Evolutionary conservation across 2,797 vertebrate genomes (phyloP), one percentile per base, ranked within the genome.

Genomic region (Fratercula arctica): DNA sequence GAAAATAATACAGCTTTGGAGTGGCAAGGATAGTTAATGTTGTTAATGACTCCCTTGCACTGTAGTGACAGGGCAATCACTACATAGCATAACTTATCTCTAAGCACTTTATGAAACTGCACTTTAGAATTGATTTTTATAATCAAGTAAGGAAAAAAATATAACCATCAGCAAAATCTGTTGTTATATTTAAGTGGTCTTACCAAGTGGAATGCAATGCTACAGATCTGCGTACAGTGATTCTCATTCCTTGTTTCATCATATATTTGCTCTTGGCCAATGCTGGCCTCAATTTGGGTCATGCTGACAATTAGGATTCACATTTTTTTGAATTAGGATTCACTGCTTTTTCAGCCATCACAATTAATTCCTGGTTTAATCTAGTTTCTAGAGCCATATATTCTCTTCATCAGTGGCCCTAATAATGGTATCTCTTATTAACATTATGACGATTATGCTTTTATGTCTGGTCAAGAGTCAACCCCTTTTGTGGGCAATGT

Each of bases 101-200:
- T 64, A 81, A 74, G 41, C 8, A 74, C 26, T 92, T 77, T 64
- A 93, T 93, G 75, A 96, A 97, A 95, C 8, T 35, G 18, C 43
- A 17, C 18, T 87, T 89, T 59, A 64, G 72, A 94, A 97, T 43
- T 96, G 19, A 93, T 69, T 85, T 88, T 90, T 93, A 73, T 96
- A 95, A 95, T 92, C 64, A 85, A n/a, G 60, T 89, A 91, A 94
- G 33, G 86, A 93, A 86, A 54, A 57, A 95, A 92, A 39, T 4
- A 94, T 64, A 92, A 39, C 66, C 33, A 64, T 95, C 39, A 89
- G n/a, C 14, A 78, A 94, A 92, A 70, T 74, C 25, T 51, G 67
- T 88, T 45, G 33, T 67, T 93, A 16, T 82, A 83, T 85, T 68
- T 82, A 97, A 93, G 68, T 72, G 35, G 76, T 90, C 69, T 75